Base-by-base conservation (phyloP, 2,113 vertebrate genomes). In the Ancistrus triradiatus region DNA sequence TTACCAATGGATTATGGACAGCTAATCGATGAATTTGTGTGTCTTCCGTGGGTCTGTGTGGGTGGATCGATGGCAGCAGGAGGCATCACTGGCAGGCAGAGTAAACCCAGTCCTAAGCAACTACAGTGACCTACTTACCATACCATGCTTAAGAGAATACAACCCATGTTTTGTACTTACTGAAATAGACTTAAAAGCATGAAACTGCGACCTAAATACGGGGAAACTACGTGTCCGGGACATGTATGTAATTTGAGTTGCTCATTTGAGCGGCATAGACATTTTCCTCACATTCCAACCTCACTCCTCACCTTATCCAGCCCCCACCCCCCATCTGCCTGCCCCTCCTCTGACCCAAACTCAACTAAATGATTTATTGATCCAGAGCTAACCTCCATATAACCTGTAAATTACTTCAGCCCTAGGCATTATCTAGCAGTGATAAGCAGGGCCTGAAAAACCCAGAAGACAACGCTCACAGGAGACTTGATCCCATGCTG, bases 331-430 rank as follows among this genome's bases (percentile, higher is more conserved):
- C 24, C 28, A 25, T 47, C 25, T 25, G 19, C 35, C 67, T 59
- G 44, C 67, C 46, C 63, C 68, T 68, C 74, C 63, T 58, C 50
- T 70, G 58, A 52, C 71, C 70, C 48, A 70, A 69, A 73, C 68
- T 71, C 68, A 65, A 63, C 50, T 79, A 83, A 80, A 88, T 88
- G 82, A 86, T 86, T 81, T 87, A 88, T 88, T 84, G 86, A 88
- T 86, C 74, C 56, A 63, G 71, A 63, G 72, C 82, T 60, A 74
- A 75, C 70, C 77, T 83, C 77, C 81, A 78, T 80, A 83, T 81
- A 84, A 86, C 80, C 83, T 62, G 74, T 78, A 77, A 78, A 84
- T 81, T 80, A 81, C 82, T 81, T 86, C 81, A 83, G 82, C 81
- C 76, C 76, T 68, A 74, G 77, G 81, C 84, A 81, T 85, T 84